These are phyloP conservation scores for Chaenodraco wilsoni DNA, from an alignment of 2,797 vertebrate species.

Conservation along the genomic window DNA sequence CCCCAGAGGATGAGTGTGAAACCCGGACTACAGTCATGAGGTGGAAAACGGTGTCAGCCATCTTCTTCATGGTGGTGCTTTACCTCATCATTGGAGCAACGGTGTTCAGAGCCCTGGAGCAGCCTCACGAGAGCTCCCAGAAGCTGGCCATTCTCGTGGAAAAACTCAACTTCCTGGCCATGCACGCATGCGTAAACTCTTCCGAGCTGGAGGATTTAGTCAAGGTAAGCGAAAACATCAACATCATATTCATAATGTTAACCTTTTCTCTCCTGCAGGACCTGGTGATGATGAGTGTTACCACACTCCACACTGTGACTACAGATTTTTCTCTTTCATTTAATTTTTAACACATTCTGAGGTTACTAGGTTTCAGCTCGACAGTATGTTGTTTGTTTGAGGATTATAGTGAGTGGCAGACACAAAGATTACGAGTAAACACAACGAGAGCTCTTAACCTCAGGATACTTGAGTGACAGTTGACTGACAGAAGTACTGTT, in stretches of 20 bases:
- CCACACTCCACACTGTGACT: no score
- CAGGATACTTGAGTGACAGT: not conserved
- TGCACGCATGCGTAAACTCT: slow-evolving; percentile 92
- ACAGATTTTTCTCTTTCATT: not conserved
- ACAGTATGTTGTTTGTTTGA: not conserved
- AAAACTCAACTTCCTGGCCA: slow-evolving; percentile 91
- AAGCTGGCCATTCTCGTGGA: slow-evolving; percentile 90
- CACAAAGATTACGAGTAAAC: not conserved
- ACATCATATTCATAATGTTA: slow-evolving; percentile 2
- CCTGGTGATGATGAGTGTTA: no score
- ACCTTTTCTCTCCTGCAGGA: not conserved
- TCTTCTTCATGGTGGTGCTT: slow-evolving; percentile 96
- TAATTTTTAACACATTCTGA: not conserved
- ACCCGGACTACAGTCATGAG: slow-evolving; percentile 93
- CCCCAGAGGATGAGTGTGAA: slow-evolving; percentile 89
- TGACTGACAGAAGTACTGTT: not conserved
- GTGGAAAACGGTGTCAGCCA: slow-evolving; percentile 98
- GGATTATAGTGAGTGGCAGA: not conserved
- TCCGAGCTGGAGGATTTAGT: slow-evolving; percentile 95
- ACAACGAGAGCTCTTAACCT: not conserved
- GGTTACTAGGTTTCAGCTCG: not conserved
- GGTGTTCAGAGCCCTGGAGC: slow-evolving; percentile 95
- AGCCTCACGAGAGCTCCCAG: slow-evolving; percentile 93
- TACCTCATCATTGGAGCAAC: slow-evolving; percentile 96
- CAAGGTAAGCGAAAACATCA: slow-evolving; percentile 83